Evolutionary conservation across 2,797 vertebrate species (phyloP).

Genomic region (Brachymystax lenok): DNA sequence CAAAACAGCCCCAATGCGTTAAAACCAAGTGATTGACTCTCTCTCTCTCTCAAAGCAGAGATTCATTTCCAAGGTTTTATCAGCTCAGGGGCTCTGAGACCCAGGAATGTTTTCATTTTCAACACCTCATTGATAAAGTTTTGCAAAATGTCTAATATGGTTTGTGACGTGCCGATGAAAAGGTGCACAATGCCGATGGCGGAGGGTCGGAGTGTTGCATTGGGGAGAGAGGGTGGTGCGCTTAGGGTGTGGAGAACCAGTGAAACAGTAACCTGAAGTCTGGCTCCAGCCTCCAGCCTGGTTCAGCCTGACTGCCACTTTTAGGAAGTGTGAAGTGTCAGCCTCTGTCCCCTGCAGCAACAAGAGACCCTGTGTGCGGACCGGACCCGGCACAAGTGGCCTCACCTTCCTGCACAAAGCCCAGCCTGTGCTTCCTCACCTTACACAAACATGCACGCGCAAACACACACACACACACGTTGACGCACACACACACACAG

Average conservation of each 20-base stretch:
- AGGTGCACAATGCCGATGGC: too few species aligned
- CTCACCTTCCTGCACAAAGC: slow-evolving; percentile 60
- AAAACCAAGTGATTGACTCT: slow-evolving; percentile 23
- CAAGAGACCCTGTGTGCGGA: slow-evolving; percentile 61
- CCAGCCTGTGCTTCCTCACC: slow-evolving; percentile 50
- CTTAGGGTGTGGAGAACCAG: background rate
- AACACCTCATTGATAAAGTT: slow-evolving; percentile 64
- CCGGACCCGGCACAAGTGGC: slow-evolving; percentile 31
- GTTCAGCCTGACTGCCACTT: slow-evolving; percentile 44
- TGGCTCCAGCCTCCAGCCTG: background rate
- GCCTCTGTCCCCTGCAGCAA: slow-evolving; percentile 64
- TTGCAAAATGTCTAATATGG: slow-evolving; percentile 44
- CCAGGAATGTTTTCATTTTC: slow-evolving; percentile 52
- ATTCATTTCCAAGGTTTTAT: slow-evolving; percentile 44
- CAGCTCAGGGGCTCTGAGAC: slow-evolving; percentile 33
- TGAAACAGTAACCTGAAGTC: slow-evolving; percentile 46
- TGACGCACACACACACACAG: slow-evolving; percentile 18
- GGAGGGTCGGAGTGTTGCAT: too few species aligned
- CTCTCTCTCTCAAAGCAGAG: slow-evolving; percentile 13
- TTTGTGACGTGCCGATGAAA: slow-evolving; percentile 65
- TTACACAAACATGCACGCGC: slow-evolving; percentile 21
- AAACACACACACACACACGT: too few species aligned
- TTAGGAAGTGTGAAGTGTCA: slow-evolving; percentile 65
- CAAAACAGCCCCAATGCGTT: slow-evolving; percentile 14
- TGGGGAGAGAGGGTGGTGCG: too few species aligned